A percentile compares a stretch with the other conserved stretches of the same genome.
phyloP scores from a whole-genome alignment of 1,140 invertebrate genomes.

The Apis mellifera region Amel_HAv3.1 CM009937.2:13430001-13430500 shows the following conservation, averaged over 20 bases:
- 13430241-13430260: background rate
- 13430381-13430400: background rate
- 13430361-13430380: background rate
- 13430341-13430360: too few species aligned
- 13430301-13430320: too few species aligned
- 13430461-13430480: too few species aligned
- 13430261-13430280: background rate
- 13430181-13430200: slow-evolving; percentile 25
- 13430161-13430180: slow-evolving; percentile 9
- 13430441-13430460: background rate
- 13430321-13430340: too few species aligned
- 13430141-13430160: slow-evolving; percentile 11
- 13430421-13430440: background rate
- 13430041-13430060: slow-evolving; percentile 44
- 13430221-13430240: background rate
- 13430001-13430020: slow-evolving; percentile 69
- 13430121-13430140: slow-evolving; percentile 23
- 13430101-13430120: slow-evolving; percentile 15
- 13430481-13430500: background rate
- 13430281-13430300: too few species aligned
- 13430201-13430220: background rate
- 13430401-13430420: background rate
- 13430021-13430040: slow-evolving; percentile 10
- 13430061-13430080: slow-evolving; percentile 45
- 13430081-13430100: slow-evolving; percentile 50